A percentile compares a stretch with the other conserved stretches of the same genome.
These are phyloP conservation scores for Lacanobia wlatinum DNA, from an alignment of 2,888 invertebrate species.

Conservation along the genomic window DNA sequence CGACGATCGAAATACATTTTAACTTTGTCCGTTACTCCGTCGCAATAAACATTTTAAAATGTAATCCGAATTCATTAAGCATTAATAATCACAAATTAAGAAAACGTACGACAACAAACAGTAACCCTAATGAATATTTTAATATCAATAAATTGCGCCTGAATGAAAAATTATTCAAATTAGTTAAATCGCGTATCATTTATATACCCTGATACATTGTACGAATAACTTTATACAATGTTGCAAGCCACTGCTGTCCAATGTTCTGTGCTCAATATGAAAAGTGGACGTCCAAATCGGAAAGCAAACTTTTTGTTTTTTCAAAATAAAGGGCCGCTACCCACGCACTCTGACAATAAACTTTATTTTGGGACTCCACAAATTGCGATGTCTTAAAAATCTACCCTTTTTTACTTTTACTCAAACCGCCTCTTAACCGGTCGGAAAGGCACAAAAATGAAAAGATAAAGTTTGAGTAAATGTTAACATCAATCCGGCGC, in stretches of 20 bases:
- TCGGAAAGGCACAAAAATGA: conserved; percentile 76
- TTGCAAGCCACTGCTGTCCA: conserved; percentile 50
- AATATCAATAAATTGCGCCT: conserved; percentile 41
- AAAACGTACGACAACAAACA: conserved; percentile 34
- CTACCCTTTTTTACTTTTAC: conserved; percentile 77
- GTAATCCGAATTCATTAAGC: conserved; percentile 39
- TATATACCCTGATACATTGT: conserved; percentile 51
- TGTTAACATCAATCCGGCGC: conserved; percentile 70
- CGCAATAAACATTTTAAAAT: background rate
- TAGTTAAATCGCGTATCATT: conserved; percentile 50
- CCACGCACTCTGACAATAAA: conserved; percentile 84
- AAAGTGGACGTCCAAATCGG: conserved; percentile 56
- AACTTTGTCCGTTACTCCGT: background rate
- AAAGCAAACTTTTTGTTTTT: conserved; percentile 52
- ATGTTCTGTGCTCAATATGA: conserved; percentile 52
- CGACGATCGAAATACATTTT: background rate
- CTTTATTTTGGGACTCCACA: conserved; percentile 83
- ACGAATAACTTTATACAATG: conserved; percentile 53
- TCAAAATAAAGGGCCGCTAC: conserved; percentile 70
- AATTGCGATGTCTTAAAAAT: conserved; percentile 79
- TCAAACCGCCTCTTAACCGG: conserved; percentile 79
- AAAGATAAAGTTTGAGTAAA: conserved; percentile 73
- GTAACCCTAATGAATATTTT: conserved; percentile 46
- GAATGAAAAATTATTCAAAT: conserved; percentile 62
- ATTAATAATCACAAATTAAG: conserved; percentile 46